Base-by-base conservation (phyloP, 2,888 invertebrate genomes). In the Camponotus fellah region DNA sequence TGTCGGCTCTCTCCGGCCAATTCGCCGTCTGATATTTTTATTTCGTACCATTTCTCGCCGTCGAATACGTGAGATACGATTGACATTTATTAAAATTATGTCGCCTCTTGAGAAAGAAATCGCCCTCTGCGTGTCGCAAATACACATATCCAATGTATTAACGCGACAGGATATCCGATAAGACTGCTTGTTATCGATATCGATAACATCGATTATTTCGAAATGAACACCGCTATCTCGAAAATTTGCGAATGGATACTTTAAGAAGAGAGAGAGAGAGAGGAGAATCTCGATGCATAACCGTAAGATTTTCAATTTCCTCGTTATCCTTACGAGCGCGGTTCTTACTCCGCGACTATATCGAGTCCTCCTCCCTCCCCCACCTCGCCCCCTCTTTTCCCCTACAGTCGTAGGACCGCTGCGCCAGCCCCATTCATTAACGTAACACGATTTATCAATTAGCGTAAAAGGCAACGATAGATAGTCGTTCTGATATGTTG, bases 361-460 rank as follows among this genome's bases (percentile, higher is more conserved):
- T 79, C 85, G 82, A 82, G 68, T n/a, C n/a, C n/a, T 53, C n/a
- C 49, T n/a, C n/a, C 6, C 49, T 6, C 49, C 8, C 66, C 72
- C 74, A 46, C 65, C 71, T 69, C 68, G 66, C 69, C 74, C 65
- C 69, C 77, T 46, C 60, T 71, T 75, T 74, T 72, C 69, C 74
- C 74, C 79, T 71, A 86, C 84, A 64, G 76, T 87, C 83, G 77
- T 80, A n/a, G 79, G 83, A 74, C 82, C 88, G 83, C 86, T 89
- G 86, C 87, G 88, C 89, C 88, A 91, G 91, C 89, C 92, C 91
- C 93, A 94, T 95, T 95, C 94, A 94, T 95, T 95, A 95, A 93
- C 93, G 94, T 92, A 93, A 95, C 95, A 95, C 94, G 94, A 94
- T 94, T 95, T 95, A 94, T 94, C 95, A 94, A 95, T 95, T 95